Evolutionary conservation across 2,888 invertebrate genomes (phyloP).

Genomic region (Diadegma fenestrale): DNA sequence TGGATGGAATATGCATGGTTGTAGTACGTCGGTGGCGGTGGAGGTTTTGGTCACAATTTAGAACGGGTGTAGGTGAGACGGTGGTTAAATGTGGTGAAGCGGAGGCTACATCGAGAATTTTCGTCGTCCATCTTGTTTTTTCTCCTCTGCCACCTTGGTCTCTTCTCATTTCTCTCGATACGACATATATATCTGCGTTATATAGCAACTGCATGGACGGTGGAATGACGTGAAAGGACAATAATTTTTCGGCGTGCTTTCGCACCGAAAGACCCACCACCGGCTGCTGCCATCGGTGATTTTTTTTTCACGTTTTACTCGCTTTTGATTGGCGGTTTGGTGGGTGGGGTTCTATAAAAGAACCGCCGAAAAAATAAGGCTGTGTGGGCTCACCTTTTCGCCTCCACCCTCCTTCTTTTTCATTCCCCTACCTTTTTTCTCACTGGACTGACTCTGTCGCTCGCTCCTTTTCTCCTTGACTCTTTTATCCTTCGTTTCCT

Average conservation of each 20-base stretch:
- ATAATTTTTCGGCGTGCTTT: slow-evolving; percentile 80
- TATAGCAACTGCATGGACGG: slow-evolving; percentile 27
- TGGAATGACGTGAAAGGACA: slow-evolving; percentile 69
- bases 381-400: slow-evolving; percentile 74
- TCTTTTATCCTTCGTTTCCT: slow-evolving; percentile 60
- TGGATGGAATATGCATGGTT: slow-evolving; percentile 3
- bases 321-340: slow-evolving; percentile 82
- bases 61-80: slow-evolving; percentile 12
- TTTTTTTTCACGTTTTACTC: slow-evolving; percentile 79
- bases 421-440: slow-evolving; percentile 57
- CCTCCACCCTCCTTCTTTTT: slow-evolving; percentile 56
- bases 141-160: not conserved
- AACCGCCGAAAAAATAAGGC: slow-evolving; percentile 83
- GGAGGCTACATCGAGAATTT: slow-evolving; percentile 17
- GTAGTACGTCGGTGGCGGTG: slow-evolving; percentile 21
- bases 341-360: slow-evolving; percentile 79
- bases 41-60: not conserved
- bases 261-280: slow-evolving; percentile 80
- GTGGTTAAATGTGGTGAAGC: slow-evolving; percentile 41
- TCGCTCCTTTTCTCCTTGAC: slow-evolving; percentile 57
- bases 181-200: slow-evolving; percentile 7
- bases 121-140: slow-evolving; percentile 31
- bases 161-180: not conserved
- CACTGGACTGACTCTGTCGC: slow-evolving; percentile 69
- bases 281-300: slow-evolving; percentile 79